These are phyloP conservation scores for Drosophila maculinotata DNA, from an alignment of 2,888 invertebrate species.

Conservation along the genomic window DNA sequence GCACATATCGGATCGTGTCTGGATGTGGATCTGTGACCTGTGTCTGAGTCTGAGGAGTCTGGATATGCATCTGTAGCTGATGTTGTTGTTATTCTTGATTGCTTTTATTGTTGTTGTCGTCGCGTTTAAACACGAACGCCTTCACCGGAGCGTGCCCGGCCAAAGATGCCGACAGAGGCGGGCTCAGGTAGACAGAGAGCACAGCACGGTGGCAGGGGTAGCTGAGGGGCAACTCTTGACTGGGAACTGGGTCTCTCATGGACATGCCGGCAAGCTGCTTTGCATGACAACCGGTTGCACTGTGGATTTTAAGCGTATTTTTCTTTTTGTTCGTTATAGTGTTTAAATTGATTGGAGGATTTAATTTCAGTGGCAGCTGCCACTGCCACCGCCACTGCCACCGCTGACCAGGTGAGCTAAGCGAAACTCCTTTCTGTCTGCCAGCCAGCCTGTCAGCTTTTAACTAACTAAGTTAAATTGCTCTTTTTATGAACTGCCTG, in stretches of 20 bases:
- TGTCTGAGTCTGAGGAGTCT: not conserved
- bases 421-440: slow-evolving; percentile 49
- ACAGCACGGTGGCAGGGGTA: not conserved
- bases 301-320: slow-evolving; percentile 51
- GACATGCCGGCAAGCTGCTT: slow-evolving; percentile 47
- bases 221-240: slow-evolving; percentile 13
- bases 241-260: slow-evolving; percentile 20
- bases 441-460: slow-evolving; percentile 38
- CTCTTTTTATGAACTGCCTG: slow-evolving; percentile 30
- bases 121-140: slow-evolving; percentile 74
- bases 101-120: slow-evolving; percentile 75
- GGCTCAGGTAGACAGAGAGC: slow-evolving; percentile 32
- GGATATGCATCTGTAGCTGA: slow-evolving; percentile 8
- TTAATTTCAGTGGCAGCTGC: slow-evolving; percentile 80
- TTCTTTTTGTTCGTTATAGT: slow-evolving; percentile 28
- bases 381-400: slow-evolving; percentile 15
- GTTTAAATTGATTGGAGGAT: slow-evolving; percentile 80
- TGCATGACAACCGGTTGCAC: slow-evolving; percentile 78
- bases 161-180: slow-evolving; percentile 45
- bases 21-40: too few relatives aligned
- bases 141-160: slow-evolving; percentile 57
- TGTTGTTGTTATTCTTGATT: slow-evolving; percentile 61
- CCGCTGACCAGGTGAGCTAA: slow-evolving; percentile 50
- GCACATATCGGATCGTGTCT: slow-evolving; percentile 34
- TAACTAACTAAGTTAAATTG: slow-evolving; percentile 56